A percentile compares a stretch with the other conserved stretches of the same genome.
Evolutionary conservation across 92 coral and sea anemone species (phyloP).

Genomic region (Bergia sp.): DNA sequence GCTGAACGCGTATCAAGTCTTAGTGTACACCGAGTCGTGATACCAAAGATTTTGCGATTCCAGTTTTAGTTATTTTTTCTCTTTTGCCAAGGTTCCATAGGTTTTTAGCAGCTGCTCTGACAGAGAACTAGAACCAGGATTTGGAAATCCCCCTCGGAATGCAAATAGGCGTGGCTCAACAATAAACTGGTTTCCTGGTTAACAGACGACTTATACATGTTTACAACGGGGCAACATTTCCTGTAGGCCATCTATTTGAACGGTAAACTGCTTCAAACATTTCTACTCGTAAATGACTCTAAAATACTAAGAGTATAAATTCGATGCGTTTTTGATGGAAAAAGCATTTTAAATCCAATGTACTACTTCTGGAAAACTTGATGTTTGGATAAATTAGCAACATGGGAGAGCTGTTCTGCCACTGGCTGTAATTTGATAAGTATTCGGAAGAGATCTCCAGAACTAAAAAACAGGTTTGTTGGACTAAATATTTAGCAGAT

Average conservation of each 20-base stretch:
- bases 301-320: not conserved
- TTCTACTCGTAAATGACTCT: not conserved
- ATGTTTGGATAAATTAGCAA: not conserved
- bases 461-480: not conserved
- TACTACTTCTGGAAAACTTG: not conserved
- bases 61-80: not conserved
- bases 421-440: constrained; percentile 3
- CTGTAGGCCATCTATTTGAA: not conserved
- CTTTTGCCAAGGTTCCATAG: not conserved
- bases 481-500: not conserved
- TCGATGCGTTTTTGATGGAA: no score
- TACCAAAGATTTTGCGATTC: not conserved
- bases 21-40: no score
- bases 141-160: not conserved
- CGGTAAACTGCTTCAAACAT: not conserved
- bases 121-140: not conserved
- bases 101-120: not conserved
- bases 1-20: not conserved
- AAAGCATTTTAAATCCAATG: not conserved
- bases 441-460: not conserved
- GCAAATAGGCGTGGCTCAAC: not conserved
- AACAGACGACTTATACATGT: no score
- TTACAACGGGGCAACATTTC: not conserved
- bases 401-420: not conserved
- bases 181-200: not conserved